phyloP scores from a whole-genome alignment of 2,113 vertebrate species.

The Paramisgurnus dabryanus region DNA sequence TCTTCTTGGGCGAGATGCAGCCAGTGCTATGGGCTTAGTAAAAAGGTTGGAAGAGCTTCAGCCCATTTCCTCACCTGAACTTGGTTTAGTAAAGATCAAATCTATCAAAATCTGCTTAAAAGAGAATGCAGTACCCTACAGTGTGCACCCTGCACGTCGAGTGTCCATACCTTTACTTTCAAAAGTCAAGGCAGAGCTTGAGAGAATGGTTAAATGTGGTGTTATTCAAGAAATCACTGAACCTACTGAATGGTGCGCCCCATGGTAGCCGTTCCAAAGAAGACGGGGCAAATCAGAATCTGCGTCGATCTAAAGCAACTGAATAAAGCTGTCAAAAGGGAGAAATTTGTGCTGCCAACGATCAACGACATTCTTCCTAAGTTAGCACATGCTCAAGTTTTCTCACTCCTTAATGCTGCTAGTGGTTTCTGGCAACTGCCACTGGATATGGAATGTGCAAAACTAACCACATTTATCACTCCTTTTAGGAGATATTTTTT shows the following conservation, averaged over 20 bases:
- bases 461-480: conserved; percentile 33
- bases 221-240: conserved; percentile 40
- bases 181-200: too few species aligned
- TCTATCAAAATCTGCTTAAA: conserved; percentile 17
- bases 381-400: conserved; percentile 10
- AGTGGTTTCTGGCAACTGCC: not conserved
- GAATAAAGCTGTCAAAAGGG: conserved; percentile 27
- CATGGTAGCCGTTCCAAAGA: conserved; percentile 37
- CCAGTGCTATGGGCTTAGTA: conserved; percentile 2
- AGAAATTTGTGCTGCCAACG: conserved; percentile 28
- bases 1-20: not conserved
- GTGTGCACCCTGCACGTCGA: not conserved
- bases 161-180: not conserved
- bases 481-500: conserved; percentile 7
- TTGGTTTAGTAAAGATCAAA: conserved; percentile 20
- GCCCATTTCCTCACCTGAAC: not conserved
- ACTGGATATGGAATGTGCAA: conserved; percentile 23
- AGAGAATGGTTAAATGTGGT: not conserved
- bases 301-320: conserved; percentile 41
- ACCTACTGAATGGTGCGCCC: conserved; percentile 43
- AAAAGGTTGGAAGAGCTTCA: not conserved
- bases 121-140: conserved; percentile 20
- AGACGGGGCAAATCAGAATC: conserved; percentile 33
- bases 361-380: conserved; percentile 35
- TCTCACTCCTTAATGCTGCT: conserved; percentile 34